Percentiles rank a stretch among this genome's conserved stretches.
Evolutionary conservation across 2,888 invertebrate genomes (phyloP).

Genomic region (Atherix ibis): DNA sequence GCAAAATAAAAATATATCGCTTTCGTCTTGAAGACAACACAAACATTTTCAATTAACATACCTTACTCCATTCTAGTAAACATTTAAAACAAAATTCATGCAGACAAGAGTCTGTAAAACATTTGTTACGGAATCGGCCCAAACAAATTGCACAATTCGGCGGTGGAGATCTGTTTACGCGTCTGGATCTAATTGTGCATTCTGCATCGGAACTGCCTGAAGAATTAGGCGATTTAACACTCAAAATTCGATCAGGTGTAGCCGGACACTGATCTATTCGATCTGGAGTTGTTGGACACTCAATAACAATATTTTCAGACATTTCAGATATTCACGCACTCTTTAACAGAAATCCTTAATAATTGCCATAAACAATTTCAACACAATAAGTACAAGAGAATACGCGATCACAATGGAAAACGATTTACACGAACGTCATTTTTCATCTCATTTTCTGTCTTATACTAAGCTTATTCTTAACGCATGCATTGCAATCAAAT

Average conservation of each 20-base stretch:
- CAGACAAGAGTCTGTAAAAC: slow-evolving; percentile 81
- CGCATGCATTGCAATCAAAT: too few species aligned
- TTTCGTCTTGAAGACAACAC: too few species aligned
- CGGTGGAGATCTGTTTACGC: slow-evolving; percentile 48
- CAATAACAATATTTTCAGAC: slow-evolving; percentile 8
- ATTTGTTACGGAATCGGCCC: slow-evolving; percentile 70
- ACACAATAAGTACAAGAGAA: too few species aligned
- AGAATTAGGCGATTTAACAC: slow-evolving; percentile 13
- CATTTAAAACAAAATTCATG: slow-evolving; percentile 93
- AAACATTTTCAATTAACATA: too few species aligned
- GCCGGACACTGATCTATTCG: slow-evolving; percentile 13
- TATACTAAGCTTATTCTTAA: too few species aligned
- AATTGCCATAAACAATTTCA: too few species aligned
- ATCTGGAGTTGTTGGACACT: slow-evolving; percentile 15
- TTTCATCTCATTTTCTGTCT: too few species aligned
- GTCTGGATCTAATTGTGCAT: slow-evolving; percentile 36
- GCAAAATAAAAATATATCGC: too few species aligned
- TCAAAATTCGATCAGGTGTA: slow-evolving; percentile 13
- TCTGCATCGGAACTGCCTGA: slow-evolving; percentile 34
- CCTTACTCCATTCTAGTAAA: slow-evolving; percentile 84
- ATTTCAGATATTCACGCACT: too few species aligned
- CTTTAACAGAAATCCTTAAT: too few species aligned
- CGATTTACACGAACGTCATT: too few species aligned
- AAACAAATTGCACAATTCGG: slow-evolving; percentile 89
- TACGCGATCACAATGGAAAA: too few species aligned